Evolutionary conservation across 2,888 invertebrate genomes (phyloP).

Genomic region (Galerucella pusilla): DNA sequence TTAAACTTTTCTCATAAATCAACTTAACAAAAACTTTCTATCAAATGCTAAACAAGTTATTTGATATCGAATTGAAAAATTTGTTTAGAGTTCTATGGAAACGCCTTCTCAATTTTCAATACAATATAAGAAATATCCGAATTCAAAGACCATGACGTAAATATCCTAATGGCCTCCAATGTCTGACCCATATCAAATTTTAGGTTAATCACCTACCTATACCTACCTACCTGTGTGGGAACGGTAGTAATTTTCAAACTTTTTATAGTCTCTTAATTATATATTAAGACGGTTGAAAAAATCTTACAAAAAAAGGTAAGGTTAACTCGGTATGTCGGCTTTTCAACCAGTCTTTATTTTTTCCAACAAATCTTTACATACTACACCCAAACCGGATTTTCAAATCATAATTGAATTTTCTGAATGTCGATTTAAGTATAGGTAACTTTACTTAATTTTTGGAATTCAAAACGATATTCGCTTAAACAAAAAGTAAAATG

Average conservation of each 20-base stretch:
- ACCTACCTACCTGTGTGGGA: constrained; percentile 37
- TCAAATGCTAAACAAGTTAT: constrained; percentile 22
- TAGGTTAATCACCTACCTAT: constrained; percentile 32
- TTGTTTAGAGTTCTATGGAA: constrained; percentile 14
- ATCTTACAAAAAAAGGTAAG: not conserved
- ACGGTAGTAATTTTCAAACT: constrained; percentile 38
- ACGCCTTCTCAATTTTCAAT: constrained; percentile 19
- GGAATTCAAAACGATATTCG: too few species aligned
- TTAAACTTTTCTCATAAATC: constrained; percentile 3
- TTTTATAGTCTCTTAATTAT: constrained; percentile 31
- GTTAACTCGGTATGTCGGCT: constrained; percentile 5
- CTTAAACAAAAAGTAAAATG: too few species aligned
- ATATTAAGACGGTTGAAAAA: constrained; percentile 4
- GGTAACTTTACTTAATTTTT: too few species aligned
- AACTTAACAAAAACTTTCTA: constrained; percentile 1
- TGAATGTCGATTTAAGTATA: not conserved
- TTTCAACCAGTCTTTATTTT: constrained; percentile 5
- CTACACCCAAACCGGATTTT: constrained; percentile 1
- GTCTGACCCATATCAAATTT: constrained; percentile 42
- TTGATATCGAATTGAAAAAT: constrained; percentile 25
- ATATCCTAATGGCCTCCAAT: constrained; percentile 26
- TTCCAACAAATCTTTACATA: not conserved
- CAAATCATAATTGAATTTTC: not conserved
- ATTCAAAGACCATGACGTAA: constrained; percentile 27
- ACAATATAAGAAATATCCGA: constrained; percentile 22